Evolutionary conservation across 2,113 vertebrate species (phyloP), one percentile per base, ranked within the genome.

Genomic region (Sinocyclocheilus grahami): DNA sequence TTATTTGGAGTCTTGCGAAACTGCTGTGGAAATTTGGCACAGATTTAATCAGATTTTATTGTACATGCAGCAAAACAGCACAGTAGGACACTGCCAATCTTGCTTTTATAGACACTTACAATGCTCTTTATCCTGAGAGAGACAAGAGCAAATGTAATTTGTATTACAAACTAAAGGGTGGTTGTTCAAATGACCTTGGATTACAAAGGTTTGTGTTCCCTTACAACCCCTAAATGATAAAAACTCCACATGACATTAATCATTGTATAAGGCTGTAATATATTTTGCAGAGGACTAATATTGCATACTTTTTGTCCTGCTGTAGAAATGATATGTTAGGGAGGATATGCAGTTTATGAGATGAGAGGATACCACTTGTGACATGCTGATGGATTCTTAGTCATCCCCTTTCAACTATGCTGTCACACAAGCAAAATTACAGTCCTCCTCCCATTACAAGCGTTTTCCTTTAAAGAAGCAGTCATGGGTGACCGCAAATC

Each of bases 351-450:
- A 60, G 55, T 18, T 22, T 78, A 76, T 51, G 71, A 74, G 75
- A 77, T 77, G 48, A 55, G 14, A 78, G 14, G n/a, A 51, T 65
- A 78, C 16, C 60, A 39, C 27, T 55, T 39, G 33, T 79, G 51
- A 72, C 30, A 22, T 60, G 33, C 63, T 71, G 33, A 71, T 80
- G 55, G 78, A 24, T 55, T 69, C 12, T 85, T 65, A 27, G 77
- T 71, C 63, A 71, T 53, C 9, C 13, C 9, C 63, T 79, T 69
- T 51, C 58, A 77, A 30, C 74, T 37, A 22, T 42, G 24, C 60
- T 24, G 42, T 42, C 33, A 80, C 4, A 14, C 10, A 58, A 20
- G 82, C 82, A n/a, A 67, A 48, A 85, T 78, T 85, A 48, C n/a
- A 65, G 27, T 16, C 60, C 46, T 65, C 46, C 46, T 60, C 22